Percentiles rank a stretch among this genome's conserved stretches.
These are phyloP conservation scores for Schrankia costaestrigalis DNA, from an alignment of 2,888 invertebrate genomes.

Conservation along the genomic window DNA sequence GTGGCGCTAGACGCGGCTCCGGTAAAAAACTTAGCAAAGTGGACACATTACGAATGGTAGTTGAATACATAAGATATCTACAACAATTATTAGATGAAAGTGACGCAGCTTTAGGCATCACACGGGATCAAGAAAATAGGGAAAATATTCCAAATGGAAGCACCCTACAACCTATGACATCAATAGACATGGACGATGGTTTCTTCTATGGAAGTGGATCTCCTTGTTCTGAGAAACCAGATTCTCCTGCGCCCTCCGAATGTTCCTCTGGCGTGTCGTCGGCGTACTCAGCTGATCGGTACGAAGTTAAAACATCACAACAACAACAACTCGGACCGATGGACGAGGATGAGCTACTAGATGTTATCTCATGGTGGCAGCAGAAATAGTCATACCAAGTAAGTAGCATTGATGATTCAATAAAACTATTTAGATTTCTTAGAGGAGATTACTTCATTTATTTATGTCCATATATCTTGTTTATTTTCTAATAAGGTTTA, in stretches of 20 bases:
- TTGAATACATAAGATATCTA: slow-evolving; percentile 93
- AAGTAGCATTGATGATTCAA: no score
- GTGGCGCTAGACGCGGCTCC: slow-evolving; percentile 85
- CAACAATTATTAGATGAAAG: slow-evolving; percentile 89
- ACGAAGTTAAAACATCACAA: slow-evolving; percentile 61
- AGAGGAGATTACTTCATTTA: no score
- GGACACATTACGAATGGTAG: slow-evolving; percentile 93
- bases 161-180: slow-evolving; percentile 62
- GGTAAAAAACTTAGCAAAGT: slow-evolving; percentile 94
- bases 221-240: slow-evolving; percentile 85
- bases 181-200: slow-evolving; percentile 73
- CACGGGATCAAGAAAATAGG: slow-evolving; percentile 68
- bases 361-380: slow-evolving; percentile 92
- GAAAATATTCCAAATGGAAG: slow-evolving; percentile 68
- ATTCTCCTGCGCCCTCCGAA: slow-evolving; percentile 87
- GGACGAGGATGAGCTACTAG: slow-evolving; percentile 93
- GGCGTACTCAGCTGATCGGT: slow-evolving; percentile 68
- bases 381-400: slow-evolving; percentile 82
- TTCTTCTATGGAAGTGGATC: slow-evolving; percentile 74
- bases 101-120: slow-evolving; percentile 81
- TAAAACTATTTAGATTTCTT: no score
- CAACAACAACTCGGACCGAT: slow-evolving; percentile 85
- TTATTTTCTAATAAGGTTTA: no score
- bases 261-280: slow-evolving; percentile 83
- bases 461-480: no score